Evolutionary conservation across 2,113 vertebrate genomes (phyloP).

Genomic region (Procavia capensis): DNA sequence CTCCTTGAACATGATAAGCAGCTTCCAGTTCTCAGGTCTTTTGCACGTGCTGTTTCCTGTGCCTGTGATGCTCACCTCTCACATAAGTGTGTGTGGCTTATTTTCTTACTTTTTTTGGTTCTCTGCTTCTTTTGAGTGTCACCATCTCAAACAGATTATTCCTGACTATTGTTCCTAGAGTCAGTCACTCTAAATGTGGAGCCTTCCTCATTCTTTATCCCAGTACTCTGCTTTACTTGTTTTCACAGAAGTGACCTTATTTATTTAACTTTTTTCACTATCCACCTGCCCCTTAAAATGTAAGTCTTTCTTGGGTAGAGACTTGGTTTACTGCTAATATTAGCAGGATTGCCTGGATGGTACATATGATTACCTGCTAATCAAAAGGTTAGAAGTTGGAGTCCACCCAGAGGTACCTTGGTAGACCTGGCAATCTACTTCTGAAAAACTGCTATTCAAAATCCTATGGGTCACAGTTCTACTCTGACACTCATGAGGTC

Average conservation of each 20-base stretch:
- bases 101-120: not conserved
- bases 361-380: too few species aligned
- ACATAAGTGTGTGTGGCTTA: not conserved
- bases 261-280: not conserved
- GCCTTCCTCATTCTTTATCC: not conserved
- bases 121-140: not conserved
- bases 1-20: not conserved
- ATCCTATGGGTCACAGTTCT: too few species aligned
- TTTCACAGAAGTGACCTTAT: not conserved
- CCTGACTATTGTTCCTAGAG: not conserved
- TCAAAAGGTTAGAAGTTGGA: too few species aligned
- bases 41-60: not conserved
- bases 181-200: not conserved
- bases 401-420: too few species aligned
- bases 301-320: not conserved
- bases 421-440: too few species aligned
- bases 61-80: not conserved
- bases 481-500: too few species aligned
- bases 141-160: not conserved
- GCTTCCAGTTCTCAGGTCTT: not conserved
- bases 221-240: not conserved
- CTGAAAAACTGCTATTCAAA: too few species aligned
- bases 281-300: not conserved
- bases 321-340: not conserved
- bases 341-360: too few species aligned